Conservation (phyloP, 92 coral and sea anemone genomes). For the Micromussa lordhowensis region DNA sequence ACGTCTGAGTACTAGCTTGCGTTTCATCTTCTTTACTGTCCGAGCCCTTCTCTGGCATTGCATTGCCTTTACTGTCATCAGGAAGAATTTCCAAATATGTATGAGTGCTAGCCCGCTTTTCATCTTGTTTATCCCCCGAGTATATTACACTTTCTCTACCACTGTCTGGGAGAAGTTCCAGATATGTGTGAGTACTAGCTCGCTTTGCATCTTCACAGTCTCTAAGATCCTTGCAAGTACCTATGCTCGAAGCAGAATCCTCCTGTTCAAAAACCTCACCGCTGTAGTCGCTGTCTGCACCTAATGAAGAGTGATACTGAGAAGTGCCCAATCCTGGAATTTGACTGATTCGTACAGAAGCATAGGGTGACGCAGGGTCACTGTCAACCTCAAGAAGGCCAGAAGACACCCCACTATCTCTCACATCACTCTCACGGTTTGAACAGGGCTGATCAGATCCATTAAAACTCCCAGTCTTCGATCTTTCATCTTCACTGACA, state of each 20-base stretch:
- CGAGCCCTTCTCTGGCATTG: slow-evolving; percentile 82
- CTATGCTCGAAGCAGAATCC: slow-evolving; percentile 57
- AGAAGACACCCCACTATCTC: slow-evolving; percentile 43
- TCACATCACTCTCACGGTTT: slow-evolving; percentile 6
- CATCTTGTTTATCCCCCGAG: slow-evolving; percentile 50
- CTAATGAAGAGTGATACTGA: slow-evolving; percentile 41
- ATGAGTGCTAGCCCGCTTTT: slow-evolving; percentile 1
- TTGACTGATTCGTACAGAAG: slow-evolving; percentile 89
- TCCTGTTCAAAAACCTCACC: slow-evolving; percentile 68
- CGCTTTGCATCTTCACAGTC: slow-evolving; percentile 66
- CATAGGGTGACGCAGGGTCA: slow-evolving; percentile 78
- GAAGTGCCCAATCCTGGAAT: slow-evolving; percentile 76
- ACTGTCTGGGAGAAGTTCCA: slow-evolving; percentile 68
- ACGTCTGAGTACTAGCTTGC: slow-evolving; percentile 15
- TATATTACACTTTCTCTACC: slow-evolving; percentile 74
- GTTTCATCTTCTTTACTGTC: slow-evolving; percentile 24
- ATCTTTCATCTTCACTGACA: slow-evolving; percentile 73
- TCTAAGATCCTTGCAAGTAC: slow-evolving; percentile 40
- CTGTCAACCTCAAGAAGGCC: slow-evolving; percentile 29
- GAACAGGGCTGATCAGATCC: not conserved
- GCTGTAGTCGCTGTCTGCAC: slow-evolving; percentile 46
- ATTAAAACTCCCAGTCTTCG: slow-evolving; percentile 29
- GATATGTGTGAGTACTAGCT: slow-evolving; percentile 75
- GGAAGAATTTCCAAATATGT: slow-evolving; percentile 54
- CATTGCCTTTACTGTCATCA: slow-evolving; percentile 60